Evolutionary conservation across 2,797 vertebrate genomes (phyloP).

Genomic region (Macropus fuliginosus): DNA sequence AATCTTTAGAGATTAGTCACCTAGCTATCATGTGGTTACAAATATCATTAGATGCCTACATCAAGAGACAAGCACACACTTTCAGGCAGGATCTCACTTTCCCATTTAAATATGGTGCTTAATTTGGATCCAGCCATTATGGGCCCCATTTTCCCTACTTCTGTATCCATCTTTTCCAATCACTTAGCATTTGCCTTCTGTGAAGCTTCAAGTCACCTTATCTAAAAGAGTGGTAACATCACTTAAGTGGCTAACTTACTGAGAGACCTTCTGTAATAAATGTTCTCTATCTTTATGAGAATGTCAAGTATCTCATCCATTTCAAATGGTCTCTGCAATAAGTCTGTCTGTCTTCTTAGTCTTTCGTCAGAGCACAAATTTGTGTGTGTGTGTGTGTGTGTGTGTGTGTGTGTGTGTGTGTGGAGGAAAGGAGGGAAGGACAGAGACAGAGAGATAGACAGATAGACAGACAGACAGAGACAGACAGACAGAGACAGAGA

Average conservation of each 20-base stretch:
- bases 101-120: not conserved
- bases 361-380: not conserved
- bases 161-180: not conserved
- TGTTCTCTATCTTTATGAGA: not conserved
- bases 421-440: no score
- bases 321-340: constrained; percentile 28
- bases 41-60: not conserved
- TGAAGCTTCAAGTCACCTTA: constrained; percentile 12
- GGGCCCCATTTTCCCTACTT: not conserved
- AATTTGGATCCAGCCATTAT: not conserved
- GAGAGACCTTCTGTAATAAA: not conserved
- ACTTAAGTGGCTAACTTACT: not conserved
- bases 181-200: not conserved
- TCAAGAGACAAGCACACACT: not conserved
- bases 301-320: constrained; percentile 11
- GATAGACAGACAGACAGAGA: no score
- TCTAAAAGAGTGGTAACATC: not conserved
- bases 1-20: not conserved
- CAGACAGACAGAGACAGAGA: no score
- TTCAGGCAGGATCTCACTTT: accelerated
- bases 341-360: not conserved
- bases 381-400: no score
- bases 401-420: no score
- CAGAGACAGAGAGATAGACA: no score
- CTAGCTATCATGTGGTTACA: not conserved